These are phyloP conservation scores for Polydrusus tereticollis DNA, from an alignment of 2,888 invertebrate species.

Conservation along the genomic window DNA sequence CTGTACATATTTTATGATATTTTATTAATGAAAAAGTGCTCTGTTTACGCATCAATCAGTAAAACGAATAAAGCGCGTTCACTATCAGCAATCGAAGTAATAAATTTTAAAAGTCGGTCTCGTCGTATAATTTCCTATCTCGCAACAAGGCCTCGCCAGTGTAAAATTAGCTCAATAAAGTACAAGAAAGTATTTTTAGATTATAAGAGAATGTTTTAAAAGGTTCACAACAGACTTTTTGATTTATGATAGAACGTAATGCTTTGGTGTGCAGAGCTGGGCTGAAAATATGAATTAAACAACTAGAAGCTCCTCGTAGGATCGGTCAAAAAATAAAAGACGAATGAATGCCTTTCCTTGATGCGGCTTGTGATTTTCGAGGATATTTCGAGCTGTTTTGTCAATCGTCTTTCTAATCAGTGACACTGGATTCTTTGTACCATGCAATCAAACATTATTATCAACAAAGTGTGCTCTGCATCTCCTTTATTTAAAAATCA, in stretches of 20 bases:
- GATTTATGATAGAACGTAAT: conserved; percentile 39
- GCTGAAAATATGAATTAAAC: not conserved
- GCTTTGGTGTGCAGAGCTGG: not conserved
- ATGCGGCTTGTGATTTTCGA: too few relatives aligned
- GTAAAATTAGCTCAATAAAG: conserved; percentile 50
- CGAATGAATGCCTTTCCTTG: too few relatives aligned
- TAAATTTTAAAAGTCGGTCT: conserved; percentile 42
- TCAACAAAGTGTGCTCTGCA: too few relatives aligned
- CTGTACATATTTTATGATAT: not conserved
- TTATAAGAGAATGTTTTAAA: conserved; percentile 47
- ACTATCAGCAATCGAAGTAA: conserved; percentile 42
- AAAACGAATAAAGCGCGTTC: conserved; percentile 29
- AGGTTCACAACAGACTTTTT: conserved; percentile 44
- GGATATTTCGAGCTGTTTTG: too few relatives aligned
- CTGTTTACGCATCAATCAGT: conserved; percentile 41
- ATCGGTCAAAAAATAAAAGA: too few relatives aligned
- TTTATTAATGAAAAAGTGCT: not conserved
- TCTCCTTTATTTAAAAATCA: too few relatives aligned
- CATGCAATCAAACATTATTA: too few relatives aligned
- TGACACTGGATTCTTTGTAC: too few relatives aligned
- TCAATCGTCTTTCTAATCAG: too few relatives aligned
- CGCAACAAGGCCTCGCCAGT: conserved; percentile 45
- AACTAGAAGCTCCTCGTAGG: not conserved
- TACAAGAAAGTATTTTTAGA: conserved; percentile 44
- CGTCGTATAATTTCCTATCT: conserved; percentile 32